Evolutionary conservation across 2,888 invertebrate species (phyloP).

Genomic region (Amiota mariae): DNA sequence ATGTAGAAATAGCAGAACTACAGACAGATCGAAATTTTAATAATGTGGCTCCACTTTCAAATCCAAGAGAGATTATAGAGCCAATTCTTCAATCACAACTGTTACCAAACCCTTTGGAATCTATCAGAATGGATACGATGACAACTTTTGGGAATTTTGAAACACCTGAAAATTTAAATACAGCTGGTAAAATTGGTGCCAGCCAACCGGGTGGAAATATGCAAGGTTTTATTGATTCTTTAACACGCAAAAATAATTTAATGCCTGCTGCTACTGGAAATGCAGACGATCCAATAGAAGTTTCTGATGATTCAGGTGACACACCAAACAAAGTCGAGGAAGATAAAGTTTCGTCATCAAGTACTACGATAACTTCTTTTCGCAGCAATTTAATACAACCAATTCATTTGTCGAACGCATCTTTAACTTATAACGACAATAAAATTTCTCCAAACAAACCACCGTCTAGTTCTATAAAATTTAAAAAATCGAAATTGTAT

Average conservation of each 20-base stretch:
- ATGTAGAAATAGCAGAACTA: constrained; percentile 16
- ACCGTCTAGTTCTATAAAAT: not conserved
- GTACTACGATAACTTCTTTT: not conserved
- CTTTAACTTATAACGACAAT: not conserved
- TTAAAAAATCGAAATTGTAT: not conserved
- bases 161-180: not conserved
- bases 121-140: not conserved
- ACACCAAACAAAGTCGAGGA: constrained; percentile 24
- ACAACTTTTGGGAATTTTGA: not conserved
- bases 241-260: not conserved
- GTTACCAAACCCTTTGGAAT: constrained; percentile 27
- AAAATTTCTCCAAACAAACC: constrained; percentile 15
- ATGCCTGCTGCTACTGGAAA: constrained; percentile 51
- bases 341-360: not conserved
- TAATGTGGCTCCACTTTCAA: constrained; percentile 71
- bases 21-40: constrained; percentile 65
- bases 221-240: no score
- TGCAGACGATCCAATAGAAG: constrained; percentile 65
- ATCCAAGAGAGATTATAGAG: constrained; percentile 52
- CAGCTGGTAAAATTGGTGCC: no score
- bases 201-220: no score
- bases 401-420: not conserved
- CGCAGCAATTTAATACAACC: not conserved
- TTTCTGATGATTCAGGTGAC: constrained; percentile 66
- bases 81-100: constrained; percentile 22